Base-by-base conservation (phyloP, 1,140 invertebrate species). In the Globodera rostochiensis region DNA sequence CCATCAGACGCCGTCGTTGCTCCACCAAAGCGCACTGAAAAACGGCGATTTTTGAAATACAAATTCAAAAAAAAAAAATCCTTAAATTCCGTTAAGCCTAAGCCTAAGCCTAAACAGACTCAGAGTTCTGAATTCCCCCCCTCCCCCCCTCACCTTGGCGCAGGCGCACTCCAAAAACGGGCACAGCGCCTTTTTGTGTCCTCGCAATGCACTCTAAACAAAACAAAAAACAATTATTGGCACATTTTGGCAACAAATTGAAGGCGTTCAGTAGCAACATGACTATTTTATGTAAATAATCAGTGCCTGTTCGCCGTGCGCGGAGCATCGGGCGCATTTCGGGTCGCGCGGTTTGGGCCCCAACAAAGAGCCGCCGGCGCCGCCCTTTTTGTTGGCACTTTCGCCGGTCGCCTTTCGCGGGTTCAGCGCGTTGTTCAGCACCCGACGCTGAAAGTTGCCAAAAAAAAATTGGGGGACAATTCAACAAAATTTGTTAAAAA, bases 1-100 rank as follows among this genome's bases (percentile, higher is more conserved):
- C 85, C 85, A 86, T 86, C 45, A 86, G 53, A 13, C 50, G 50
- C 36, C 85, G 82, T 21, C 86, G 69, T 8, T 86, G 73, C 73
- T 87, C 85, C n/a, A 86, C 85, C 36, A 86, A 80, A 76, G 47
- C 53, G 73, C 85, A 86, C 82, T 85, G 71, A 64, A 84, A 84
- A 45, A 50, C 25, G 36, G 67, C 3, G n/a, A 70, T 11, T 45
- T 70, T 15, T 11, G 11, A 70, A 70, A 11, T 70, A 25, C 4
- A 64, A 64, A 64, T 50, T 73, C 19, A 19, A 73, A 71, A 49
- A 70, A 70, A 36, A 9, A 9, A 70, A 45, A 47, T 45, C 46
- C 36, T 47, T 36, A n/a, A 25, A 25, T 25, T 25, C 25, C 25
- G 25, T 25, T 36, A 36, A 1, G 36, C 36, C 36, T 36, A 36